Base-by-base conservation (phyloP, 2,113 vertebrate species). In the Columba livia region DNA sequence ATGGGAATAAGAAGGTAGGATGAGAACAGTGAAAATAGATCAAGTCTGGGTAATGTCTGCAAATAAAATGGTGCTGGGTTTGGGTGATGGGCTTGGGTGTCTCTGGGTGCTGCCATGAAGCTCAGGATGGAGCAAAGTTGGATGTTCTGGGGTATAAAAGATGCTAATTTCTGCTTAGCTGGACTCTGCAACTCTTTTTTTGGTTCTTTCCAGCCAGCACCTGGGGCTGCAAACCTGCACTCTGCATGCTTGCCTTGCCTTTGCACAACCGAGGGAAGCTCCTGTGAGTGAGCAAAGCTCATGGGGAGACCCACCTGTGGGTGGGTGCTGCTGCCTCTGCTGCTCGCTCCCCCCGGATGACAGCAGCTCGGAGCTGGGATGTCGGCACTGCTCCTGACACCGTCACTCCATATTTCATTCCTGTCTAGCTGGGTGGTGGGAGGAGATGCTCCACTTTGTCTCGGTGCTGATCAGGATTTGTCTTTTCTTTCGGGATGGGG, bases 381-480 rank as follows among this genome's bases (percentile, higher is more conserved):
- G 74, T 50, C 38, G 8, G 67, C 1, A 16, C 81, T 47, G 75
- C 80, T 95, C 67, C 86, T n/a, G 77, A 8, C 9, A 56, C 67
- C 18, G 47, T 67, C 66, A 69, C 73, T 88, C 87, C 29, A 0
- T 65, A 5, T 85, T 88, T 95, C 93, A 73, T 12, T 77, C 71
- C 89, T 67, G 81, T 88, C 89, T 93, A 7, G 87, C 82, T 44
- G n/a, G 82, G 24, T 73, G 75, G 92, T 95, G 88, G 91, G 93
- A 93, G 93, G 81, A 82, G 82, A 64, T 4, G 48, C 66, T 91
- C 14, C 5, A 64, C 82, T 91, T 64, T 9, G 23, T 74, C 75
- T 94, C 88, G 0, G 32, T 1, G 8, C 54, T 0, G 58, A 65
- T 88, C 29, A 8, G 92, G 51, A 48, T 72, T 47, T 56, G 73